Percentiles rank a stretch among this genome's conserved stretches.
Evolutionary conservation across 2,797 vertebrate species (phyloP).

Genomic region (Crenuchus spilurus): DNA sequence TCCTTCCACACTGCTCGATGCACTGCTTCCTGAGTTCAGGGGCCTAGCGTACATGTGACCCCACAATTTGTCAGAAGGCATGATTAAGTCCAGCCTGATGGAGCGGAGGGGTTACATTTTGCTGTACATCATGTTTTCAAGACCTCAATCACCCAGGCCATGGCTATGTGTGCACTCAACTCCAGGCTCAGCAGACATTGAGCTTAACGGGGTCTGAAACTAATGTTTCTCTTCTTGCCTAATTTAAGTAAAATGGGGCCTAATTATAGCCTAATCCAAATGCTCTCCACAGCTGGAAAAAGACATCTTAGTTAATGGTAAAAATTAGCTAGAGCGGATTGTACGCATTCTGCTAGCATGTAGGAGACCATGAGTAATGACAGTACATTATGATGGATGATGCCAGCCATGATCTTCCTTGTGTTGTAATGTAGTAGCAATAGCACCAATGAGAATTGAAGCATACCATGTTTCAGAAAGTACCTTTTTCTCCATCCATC

Average conservation of each 20-base stretch:
- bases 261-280: conserved; percentile 4
- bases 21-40: conserved; percentile 13
- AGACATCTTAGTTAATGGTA: background rate
- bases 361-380: background rate
- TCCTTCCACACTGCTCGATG: background rate
- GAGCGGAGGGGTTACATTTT: conserved; percentile 11
- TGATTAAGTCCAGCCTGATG: conserved; percentile 17
- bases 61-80: conserved; percentile 8
- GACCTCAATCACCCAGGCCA: conserved; percentile 16
- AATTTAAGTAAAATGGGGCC: conserved; percentile 10
- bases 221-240: conserved; percentile 6
- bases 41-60: conserved; percentile 16
- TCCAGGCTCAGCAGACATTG: conserved; percentile 44
- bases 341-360: background rate
- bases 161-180: conserved; percentile 44
- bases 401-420: no score
- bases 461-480: no score
- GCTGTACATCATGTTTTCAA: conserved; percentile 1
- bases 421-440: no score
- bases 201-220: conserved; percentile 57
- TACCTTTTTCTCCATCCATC: no score
- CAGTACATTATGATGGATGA: no score
- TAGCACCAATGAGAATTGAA: no score
- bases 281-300: conserved; percentile 2
- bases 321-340: background rate